Evolutionary conservation across 2,113 vertebrate species (phyloP), one percentile per base, ranked within the genome.

Genomic region (Ameiurus melas): DNA sequence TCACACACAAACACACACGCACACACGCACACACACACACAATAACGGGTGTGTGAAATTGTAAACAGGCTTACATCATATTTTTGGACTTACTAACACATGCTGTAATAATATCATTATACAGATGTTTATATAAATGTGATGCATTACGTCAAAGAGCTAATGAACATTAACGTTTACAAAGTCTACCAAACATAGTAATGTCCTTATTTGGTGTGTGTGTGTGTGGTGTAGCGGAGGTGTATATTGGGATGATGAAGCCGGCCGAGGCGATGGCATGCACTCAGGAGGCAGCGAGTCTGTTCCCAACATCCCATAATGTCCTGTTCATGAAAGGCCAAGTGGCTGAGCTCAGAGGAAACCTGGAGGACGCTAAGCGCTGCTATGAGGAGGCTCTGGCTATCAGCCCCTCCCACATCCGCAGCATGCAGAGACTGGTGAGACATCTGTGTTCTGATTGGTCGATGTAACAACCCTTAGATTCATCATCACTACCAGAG

Each of bases 371-470:
- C 90, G 98, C 98, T 85, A 98, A 96, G 87, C 97, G 98, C 87
- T 99, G 98, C 97, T 99, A 99, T 85, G 98, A 99, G 90, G 98
- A 99, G 90, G 98, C 98, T 85, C 96, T 99, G 90, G 98, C 98
- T 89, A 99, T 99, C 94, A 99, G 97, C 91, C 98, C 98, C 10
- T 99, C 98, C 14, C 98, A 99, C 0, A 98, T 99, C 92, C 99
- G 97, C 95, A 99, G 97, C 94, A 99, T 99, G 98, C 98, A 99
- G 94, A 97, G 98, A 91, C 95, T 99, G 98, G 98, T 99, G 93
- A 98, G 97, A 47, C 7, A 27, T 12, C 14, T n/a, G 10, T 20
- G 12, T 10, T 75, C 62, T 30, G 7, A 55, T 19, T 55, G 12
- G 51, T 19, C 7, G 6, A 55, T 30, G 3, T 79, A 53, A 53